A percentile compares a stretch with the other conserved stretches of the same genome.
These are phyloP conservation scores for Abrostola triplasia DNA, from an alignment of 2,888 invertebrate genomes.

Conservation along the genomic window DNA sequence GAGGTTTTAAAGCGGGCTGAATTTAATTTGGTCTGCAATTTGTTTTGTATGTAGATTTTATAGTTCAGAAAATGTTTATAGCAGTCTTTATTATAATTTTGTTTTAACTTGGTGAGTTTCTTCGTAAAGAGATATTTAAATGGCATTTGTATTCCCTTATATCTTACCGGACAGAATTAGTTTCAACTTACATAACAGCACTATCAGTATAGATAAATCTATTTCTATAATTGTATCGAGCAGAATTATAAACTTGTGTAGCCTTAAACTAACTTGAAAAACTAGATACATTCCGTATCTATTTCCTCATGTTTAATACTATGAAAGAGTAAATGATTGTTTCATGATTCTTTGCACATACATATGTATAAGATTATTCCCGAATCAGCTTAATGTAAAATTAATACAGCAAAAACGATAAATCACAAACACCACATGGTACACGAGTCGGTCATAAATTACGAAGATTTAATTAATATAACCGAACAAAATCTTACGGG, in stretches of 20 bases:
- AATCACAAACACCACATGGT: conserved; percentile 81
- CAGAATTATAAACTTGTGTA: too few species aligned
- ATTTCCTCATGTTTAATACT: background rate
- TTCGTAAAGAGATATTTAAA: too few species aligned
- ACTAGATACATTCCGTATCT: too few species aligned
- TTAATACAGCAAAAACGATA: conserved; percentile 80
- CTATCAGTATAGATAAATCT: too few species aligned
- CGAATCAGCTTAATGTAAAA: conserved; percentile 65
- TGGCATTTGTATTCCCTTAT: too few species aligned
- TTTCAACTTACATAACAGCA: too few species aligned
- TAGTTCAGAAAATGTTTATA: conserved; percentile 6
- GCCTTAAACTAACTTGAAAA: too few species aligned
- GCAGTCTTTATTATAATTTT: background rate
- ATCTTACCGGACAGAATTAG: too few species aligned
- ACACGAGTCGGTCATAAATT: conserved; percentile 82
- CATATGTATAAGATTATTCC: conserved; percentile 45
- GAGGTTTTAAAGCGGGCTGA: conserved; percentile 15
- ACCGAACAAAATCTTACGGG: conserved; percentile 86
- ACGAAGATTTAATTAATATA: conserved; percentile 88
- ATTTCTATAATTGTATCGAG: too few species aligned
- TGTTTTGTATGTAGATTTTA: conserved; percentile 14
- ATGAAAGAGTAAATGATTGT: background rate
- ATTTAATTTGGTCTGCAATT: conserved; percentile 13
- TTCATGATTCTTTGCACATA: background rate
- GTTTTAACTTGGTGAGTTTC: background rate